Evolutionary conservation across 2,797 vertebrate species (phyloP).

Genomic region (Propithecus deckenii): DNA sequence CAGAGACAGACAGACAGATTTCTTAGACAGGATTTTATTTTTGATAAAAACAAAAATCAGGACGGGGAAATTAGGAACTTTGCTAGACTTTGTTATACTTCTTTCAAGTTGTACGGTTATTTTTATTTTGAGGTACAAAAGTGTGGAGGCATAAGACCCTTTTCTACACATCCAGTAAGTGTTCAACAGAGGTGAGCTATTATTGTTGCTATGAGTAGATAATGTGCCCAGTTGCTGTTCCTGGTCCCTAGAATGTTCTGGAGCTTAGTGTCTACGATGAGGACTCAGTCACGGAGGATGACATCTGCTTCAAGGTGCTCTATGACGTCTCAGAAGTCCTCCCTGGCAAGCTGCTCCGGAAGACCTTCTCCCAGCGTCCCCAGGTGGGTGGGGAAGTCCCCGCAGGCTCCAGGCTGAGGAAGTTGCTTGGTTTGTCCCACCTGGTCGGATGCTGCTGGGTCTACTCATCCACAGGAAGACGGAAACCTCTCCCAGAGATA

Average conservation of each 20-base stretch:
- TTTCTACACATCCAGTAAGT: background rate
- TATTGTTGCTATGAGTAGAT: background rate
- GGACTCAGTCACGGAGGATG: constrained; percentile 83
- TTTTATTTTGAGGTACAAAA: background rate
- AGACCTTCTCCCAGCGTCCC: constrained; percentile 83
- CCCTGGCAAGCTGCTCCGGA: constrained; percentile 82
- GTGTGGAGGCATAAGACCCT: background rate
- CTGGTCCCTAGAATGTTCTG: constrained; percentile 87
- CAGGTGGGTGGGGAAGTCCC: constrained; percentile 77
- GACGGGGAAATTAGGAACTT: background rate
- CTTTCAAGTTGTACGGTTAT: background rate
- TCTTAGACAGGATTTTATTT: background rate
- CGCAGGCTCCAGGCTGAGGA: background rate
- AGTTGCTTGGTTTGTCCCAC: background rate
- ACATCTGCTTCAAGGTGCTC: constrained; percentile 81
- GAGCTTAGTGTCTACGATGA: constrained; percentile 88
- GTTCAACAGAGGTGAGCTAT: background rate
- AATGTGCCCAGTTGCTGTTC: background rate
- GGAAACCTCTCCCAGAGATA: background rate
- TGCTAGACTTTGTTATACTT: background rate
- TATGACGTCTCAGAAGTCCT: constrained; percentile 88
- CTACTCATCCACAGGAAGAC: background rate
- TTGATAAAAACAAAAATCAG: background rate
- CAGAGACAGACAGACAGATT: background rate
- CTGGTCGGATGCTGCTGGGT: background rate